Base-by-base conservation (phyloP, 2,888 invertebrate genomes). In the Heteromyza rotundicornis region DNA sequence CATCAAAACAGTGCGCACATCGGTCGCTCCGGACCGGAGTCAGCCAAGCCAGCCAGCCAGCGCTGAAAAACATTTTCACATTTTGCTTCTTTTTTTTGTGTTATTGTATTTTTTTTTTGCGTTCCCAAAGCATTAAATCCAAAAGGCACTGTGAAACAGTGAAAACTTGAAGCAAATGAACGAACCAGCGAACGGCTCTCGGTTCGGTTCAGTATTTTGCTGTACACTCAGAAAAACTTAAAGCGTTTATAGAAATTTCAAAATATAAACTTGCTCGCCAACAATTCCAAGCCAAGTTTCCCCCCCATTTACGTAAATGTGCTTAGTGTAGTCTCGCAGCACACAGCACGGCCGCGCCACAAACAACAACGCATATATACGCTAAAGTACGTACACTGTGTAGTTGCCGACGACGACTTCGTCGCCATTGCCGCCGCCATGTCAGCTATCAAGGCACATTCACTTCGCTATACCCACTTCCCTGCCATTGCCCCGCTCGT, bases 311-410 rank as follows among this genome's bases (percentile, higher is more conserved):
- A n/a, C n/a, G 14, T n/a, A 40, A 32, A 10, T 40, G 5, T n/a
- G n/a, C 32, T 32, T n/a, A 40, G 40, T 40, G 40, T 40, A 75
- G n/a, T n/a, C n/a, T n/a, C n/a, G n/a, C n/a, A n/a, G n/a, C n/a
- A n/a, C n/a, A n/a, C n/a, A n/a, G n/a, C 70, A 69, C 73, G 73
- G 73, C 70, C 72, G 73, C 70, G 72, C 69, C 68, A 64, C 69
- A 68, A 70, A 64, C 66, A 67, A 67, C 67, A 67, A 64, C 64
- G 68, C 68, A 17, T 40, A 22, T n/a, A 40, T 12, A 40, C 44
- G 27, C 32, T 32, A 56, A 53, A 44, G n/a, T 63, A 40, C 53
- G 12, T 56, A n/a, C 40, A 40, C 16, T 10, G 47, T 47, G 47
- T 47, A 47, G 47, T 47, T 47, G 47, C 47, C 47, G 47, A 17